Evolutionary conservation across 2,113 vertebrate species (phyloP), one percentile per base, ranked within the genome.

Genomic region (Ciconia boyciana): DNA sequence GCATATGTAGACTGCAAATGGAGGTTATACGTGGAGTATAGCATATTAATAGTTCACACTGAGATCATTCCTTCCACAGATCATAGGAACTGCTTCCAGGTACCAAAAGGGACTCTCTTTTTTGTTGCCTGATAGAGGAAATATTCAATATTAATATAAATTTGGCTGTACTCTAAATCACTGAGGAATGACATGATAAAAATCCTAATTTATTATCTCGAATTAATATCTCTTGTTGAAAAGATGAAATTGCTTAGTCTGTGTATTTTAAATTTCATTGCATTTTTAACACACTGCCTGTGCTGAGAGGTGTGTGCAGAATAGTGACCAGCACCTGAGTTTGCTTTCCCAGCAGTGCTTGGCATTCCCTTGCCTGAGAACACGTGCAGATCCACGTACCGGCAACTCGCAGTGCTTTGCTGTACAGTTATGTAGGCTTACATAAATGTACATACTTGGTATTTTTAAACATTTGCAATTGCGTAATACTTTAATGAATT

Each of bases 391-490:
- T 15, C 57, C 41, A 7, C 20, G 22, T 3, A 9, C 25, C n/a
- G 39, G 72, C 51, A 46, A 10, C 79, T 66, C 15, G 1, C 66
- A 44, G 81, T 2, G 4, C 81, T 72, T 14, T 7, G 34, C 72
- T 31, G 2, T 4, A 2, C 2, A 7, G 26, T 10, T 16, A 1
- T 4, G 31, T 41, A 32, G 79, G 79, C 90, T 93, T 49, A 58
- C 85, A 44, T 64, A 66, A 83, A 93, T 12, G 76, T 16, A 61
- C 58, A 5, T 6, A 10, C 68, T 62, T 2, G 87, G 70, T 89
- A 89, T 89, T 89, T 97, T 94, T 93, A 79, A 94, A 69, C 77
- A 24, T 82, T 89, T 55, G 29, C 89, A 79, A 68, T 86, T 94
- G 94, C 93, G 17, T 94, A 92, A 82, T 94, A 21, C 81, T 57